These are phyloP conservation scores for Bovichtus diacanthus DNA, from an alignment of 2,797 vertebrate species.

Conservation along the genomic window DNA sequence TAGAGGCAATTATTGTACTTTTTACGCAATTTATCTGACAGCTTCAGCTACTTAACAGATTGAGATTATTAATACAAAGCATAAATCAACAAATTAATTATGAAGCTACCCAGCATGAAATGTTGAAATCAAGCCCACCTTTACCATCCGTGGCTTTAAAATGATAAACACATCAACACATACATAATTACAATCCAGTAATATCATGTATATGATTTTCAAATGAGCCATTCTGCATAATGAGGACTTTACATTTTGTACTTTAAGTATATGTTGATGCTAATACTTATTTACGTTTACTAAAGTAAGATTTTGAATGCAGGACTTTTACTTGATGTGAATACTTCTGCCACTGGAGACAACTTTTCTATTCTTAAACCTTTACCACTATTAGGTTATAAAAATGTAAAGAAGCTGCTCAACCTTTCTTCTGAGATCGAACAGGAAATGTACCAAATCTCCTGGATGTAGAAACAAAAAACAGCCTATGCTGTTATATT, in stretches of 20 bases:
- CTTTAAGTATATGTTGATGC: not conserved
- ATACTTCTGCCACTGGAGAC: not conserved
- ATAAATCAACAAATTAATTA: not conserved
- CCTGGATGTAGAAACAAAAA: not conserved
- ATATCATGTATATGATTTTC: too few species aligned
- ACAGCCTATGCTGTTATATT: not conserved
- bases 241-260: too few species aligned
- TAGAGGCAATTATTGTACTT: not conserved
- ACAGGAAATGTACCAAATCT: not conserved
- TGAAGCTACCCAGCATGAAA: not conserved
- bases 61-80: not conserved
- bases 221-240: too few species aligned
- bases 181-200: too few species aligned
- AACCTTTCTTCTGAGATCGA: not conserved
- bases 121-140: not conserved
- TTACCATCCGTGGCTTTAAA: too few species aligned
- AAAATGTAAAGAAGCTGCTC: not conserved
- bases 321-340: not conserved
- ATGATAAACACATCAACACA: too few species aligned
- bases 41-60: too few species aligned
- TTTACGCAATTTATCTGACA: not conserved
- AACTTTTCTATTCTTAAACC: not conserved
- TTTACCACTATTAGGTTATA: not conserved
- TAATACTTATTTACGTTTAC: not conserved
- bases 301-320: not conserved